Evolutionary conservation across 2,888 invertebrate species (phyloP).

Genomic region (Eilema caniola): DNA sequence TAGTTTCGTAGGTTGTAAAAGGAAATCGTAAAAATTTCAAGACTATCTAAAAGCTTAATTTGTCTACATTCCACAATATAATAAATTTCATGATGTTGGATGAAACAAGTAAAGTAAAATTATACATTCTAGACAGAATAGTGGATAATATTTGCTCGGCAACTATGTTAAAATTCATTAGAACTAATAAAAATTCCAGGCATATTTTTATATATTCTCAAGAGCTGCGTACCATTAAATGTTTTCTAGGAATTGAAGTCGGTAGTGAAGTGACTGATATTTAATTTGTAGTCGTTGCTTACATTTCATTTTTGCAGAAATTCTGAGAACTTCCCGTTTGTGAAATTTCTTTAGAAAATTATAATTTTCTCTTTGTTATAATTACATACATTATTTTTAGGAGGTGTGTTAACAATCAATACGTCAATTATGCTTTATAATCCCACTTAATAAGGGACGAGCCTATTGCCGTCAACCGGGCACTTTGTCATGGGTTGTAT

Average conservation of each 20-base stretch:
- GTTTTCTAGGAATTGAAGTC: conserved; percentile 9
- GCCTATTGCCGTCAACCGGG: too few species aligned
- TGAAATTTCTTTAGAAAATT: background rate
- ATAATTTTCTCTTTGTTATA: background rate
- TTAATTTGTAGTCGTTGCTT: conserved; percentile 10
- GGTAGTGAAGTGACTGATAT: conserved; percentile 6
- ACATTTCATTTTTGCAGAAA: conserved; percentile 4
- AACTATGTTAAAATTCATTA: background rate
- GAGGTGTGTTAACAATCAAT: too few species aligned
- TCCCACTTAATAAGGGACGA: too few species aligned
- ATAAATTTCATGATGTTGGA: too few species aligned
- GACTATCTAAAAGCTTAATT: background rate
- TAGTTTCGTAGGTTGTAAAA: too few species aligned
- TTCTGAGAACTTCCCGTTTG: conserved; percentile 7
- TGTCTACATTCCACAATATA: too few species aligned
- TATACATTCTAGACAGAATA: background rate
- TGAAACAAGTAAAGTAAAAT: background rate
- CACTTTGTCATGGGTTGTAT: too few species aligned
- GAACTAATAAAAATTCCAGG: background rate
- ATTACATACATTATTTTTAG: background rate
- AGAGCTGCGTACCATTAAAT: background rate
- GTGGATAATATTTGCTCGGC: background rate
- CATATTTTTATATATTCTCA: background rate
- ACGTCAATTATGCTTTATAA: too few species aligned
- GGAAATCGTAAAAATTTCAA: too few species aligned